Evolutionary conservation across 2,113 vertebrate genomes (phyloP), one percentile per base, ranked within the genome.

Genomic region (Chaetodon auriga): DNA sequence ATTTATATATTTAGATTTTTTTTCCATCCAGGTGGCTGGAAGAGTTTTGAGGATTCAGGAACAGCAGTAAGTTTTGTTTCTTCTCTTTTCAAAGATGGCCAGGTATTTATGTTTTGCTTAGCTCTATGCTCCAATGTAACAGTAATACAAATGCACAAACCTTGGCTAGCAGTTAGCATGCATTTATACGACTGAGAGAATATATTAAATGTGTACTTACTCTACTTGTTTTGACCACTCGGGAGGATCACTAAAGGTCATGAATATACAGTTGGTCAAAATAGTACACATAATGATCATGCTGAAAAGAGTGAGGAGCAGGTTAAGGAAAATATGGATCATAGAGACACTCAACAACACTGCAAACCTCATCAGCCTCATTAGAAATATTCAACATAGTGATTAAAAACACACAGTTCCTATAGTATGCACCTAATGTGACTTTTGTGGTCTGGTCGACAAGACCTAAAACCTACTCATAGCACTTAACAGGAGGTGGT

Each of bases 261-360:
- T 99, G 96, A 99, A 99, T 89, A 99, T 98, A 94, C 98, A 99
- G 97, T 99, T 99, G 95, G 98, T 99, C 97, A 99, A 96, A 97
- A 99, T 99, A 92, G 98, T 99, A 96, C 96, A 97, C 98, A 99
- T 99, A 90, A 99, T 99, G 96, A 99, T 99, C 98, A 99, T 98
- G 97, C 98, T 99, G 95, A 99, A 99, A 93, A 99, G 93, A 96
- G 98, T 99, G 81, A 88, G 78, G 51, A 66, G 65, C 23, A 35
- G 58, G 93, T 96, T 92, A 95, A 95, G 95, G 94, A 95, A 95
- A 92, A 78, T 48, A 61, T 3, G 18, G 68, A 54, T 35, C 2
- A 30, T 43, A 63, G 30, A 68, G 21, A 30, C 5, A 7, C 60
- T 62, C 38, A 75, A 1, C 46, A 57, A 35, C 15, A 68, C 55